phyloP scores from a whole-genome alignment of 2,113 vertebrate species.

The Plecturocebus donacophilus region DNA sequence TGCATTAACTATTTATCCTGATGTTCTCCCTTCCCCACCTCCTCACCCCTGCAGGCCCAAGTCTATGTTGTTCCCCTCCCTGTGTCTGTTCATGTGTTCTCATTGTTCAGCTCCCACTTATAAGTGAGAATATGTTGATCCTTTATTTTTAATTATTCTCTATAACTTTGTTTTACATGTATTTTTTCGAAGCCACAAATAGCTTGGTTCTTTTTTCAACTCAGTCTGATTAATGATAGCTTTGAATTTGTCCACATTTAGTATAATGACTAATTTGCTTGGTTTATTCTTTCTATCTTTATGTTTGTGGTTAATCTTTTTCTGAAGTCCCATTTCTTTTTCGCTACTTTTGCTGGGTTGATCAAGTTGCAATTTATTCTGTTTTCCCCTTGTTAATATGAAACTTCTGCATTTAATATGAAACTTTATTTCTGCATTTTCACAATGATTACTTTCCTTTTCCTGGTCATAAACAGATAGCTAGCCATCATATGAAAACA shows the following conservation, averaged over 20 bases:
- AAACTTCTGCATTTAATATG: neutral
- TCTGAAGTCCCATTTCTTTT: neutral
- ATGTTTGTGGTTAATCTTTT: neutral
- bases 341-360: neutral
- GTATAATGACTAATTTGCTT: neutral
- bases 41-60: no score
- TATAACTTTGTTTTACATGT: neutral
- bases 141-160: neutral
- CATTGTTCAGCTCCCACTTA: no score
- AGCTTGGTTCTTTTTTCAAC: neutral
- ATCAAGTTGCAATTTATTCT: neutral
- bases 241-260: neutral
- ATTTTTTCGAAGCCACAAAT: neutral
- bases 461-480: neutral
- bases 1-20: no score
- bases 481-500: neutral
- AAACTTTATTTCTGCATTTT: neutral
- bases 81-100: no score
- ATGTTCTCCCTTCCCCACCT: no score
- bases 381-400: neutral
- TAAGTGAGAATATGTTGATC: neutral
- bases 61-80: no score
- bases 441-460: neutral
- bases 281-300: neutral
- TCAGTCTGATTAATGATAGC: neutral